Conservation (phyloP, 2,888 invertebrate genomes). For the Rhamnusium bicolor region DNA sequence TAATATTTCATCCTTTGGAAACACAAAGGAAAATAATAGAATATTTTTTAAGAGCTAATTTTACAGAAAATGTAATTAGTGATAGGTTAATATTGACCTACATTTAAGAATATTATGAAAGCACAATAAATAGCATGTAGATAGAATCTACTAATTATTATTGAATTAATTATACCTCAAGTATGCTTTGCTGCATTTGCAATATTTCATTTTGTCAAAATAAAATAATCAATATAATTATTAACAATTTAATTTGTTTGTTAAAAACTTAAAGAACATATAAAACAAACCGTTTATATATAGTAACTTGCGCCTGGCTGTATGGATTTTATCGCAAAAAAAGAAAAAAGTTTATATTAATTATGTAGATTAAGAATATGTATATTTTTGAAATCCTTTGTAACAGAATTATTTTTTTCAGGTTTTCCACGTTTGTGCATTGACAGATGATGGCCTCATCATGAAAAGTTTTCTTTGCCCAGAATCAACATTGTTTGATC, state of each 20-base stretch:
- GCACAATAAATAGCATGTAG: neutral
- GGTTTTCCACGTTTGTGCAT: conserved; percentile 93
- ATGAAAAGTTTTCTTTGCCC: conserved; percentile 95
- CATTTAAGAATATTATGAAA: neutral
- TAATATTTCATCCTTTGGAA: no score
- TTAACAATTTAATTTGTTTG: no score
- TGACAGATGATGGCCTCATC: conserved; percentile 90
- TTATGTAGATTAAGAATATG: no score
- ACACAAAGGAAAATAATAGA: neutral
- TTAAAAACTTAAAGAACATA: no score
- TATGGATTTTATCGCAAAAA: no score
- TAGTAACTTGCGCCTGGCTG: no score
- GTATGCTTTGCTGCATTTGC: neutral
- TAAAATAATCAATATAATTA: no score
- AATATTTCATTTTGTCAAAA: neutral
- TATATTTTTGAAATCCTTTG: no score
- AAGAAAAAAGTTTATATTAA: no score
- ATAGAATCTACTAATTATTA: conserved; percentile 5
- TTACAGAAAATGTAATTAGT: neutral
- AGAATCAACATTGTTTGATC: conserved; percentile 92
- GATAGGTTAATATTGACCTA: conserved; percentile 7
- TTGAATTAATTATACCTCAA: neutral
- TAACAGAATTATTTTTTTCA: no score
- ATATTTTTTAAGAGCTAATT: neutral
- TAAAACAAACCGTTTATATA: no score